phyloP scores from a whole-genome alignment of 2,797 vertebrate species.

The Rhincodon typus region DNA sequence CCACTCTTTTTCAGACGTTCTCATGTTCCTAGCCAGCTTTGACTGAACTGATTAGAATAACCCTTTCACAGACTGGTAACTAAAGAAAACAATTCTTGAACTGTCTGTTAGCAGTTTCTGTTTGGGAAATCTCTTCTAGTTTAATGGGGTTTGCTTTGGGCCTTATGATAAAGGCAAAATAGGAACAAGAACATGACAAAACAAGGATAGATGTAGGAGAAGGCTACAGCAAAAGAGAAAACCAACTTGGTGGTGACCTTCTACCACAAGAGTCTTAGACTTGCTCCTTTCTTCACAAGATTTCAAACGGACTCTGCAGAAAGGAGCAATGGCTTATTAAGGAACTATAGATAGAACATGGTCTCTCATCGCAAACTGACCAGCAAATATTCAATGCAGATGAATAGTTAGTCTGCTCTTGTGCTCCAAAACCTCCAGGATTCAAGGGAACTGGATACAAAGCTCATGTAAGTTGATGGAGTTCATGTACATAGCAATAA shows the following conservation, averaged over 20 bases:
- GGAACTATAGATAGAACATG: not conserved
- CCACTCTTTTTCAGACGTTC: not conserved
- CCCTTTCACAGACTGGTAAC: not conserved
- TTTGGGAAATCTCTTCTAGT: not conserved
- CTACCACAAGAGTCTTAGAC: not conserved
- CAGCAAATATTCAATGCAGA: not conserved
- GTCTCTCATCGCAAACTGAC: not conserved
- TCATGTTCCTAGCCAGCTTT: not conserved
- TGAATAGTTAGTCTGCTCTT: not conserved
- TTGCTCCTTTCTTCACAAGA: not conserved
- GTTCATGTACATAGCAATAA: not conserved
- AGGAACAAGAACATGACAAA: not conserved
- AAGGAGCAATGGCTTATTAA: not conserved
- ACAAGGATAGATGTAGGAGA: not conserved
- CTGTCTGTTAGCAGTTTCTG: not conserved
- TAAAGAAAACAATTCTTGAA: not conserved
- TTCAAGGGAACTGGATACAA: not conserved
- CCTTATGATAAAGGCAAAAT: not conserved
- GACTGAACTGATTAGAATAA: not conserved
- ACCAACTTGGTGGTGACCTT: not conserved
- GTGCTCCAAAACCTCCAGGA: not conserved
- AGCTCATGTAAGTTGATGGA: not conserved
- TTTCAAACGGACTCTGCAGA: not conserved
- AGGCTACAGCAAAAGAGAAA: not conserved
- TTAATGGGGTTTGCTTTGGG: not conserved